Base-by-base conservation (phyloP, 1,140 invertebrate species). In the Drosophila ananassae region DNA sequence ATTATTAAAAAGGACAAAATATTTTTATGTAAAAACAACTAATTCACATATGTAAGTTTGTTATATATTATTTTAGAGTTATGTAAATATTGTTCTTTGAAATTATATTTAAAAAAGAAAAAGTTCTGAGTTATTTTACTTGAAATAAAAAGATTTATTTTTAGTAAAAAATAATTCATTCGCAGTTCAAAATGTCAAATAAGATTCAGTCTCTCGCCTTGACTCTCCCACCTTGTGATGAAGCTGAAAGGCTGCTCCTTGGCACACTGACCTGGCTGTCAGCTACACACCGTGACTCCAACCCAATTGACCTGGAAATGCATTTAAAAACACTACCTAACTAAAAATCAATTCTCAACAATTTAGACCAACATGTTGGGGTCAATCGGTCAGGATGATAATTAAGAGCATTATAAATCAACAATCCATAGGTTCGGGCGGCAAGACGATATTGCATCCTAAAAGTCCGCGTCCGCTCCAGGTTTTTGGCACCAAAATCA, bases 391-490 rank as follows among this genome's bases (percentile, higher is more conserved):
- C 34, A 34, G 22, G 34, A 12, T 46, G 25, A 44, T 56, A 52
- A 30, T 50, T 32, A 41, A 63, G 48, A 50, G 57, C 25, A 17
- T 17, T 21, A 13, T 48, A 69, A 64, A 44, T 57, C 71, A 76
- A 54, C 73, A 55, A 62, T 94, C 93, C 68, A 94, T 92, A 54
- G 71, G 57, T 67, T 94, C 93, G 24, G 93, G 60, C 4, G 93
- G 57, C 17, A 93, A 92, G 53, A 95, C 81, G 74, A 96, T 94
- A 77, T 96, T 95, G 89, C 96, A 97, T 0, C 96, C 96, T 1
- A 97, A 92, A n/a, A 97, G 91, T 1, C 96, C 96, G 73, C 94
- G 93, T 37, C 96, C 96, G 52, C 91, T 89, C 96, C 96, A 97
- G 30, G 93, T 93, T 66, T 94, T 93, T 3, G 96, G 96, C n/a